phyloP scores from a whole-genome alignment of 2,113 vertebrate species.

The Sinosuthora webbiana region DNA sequence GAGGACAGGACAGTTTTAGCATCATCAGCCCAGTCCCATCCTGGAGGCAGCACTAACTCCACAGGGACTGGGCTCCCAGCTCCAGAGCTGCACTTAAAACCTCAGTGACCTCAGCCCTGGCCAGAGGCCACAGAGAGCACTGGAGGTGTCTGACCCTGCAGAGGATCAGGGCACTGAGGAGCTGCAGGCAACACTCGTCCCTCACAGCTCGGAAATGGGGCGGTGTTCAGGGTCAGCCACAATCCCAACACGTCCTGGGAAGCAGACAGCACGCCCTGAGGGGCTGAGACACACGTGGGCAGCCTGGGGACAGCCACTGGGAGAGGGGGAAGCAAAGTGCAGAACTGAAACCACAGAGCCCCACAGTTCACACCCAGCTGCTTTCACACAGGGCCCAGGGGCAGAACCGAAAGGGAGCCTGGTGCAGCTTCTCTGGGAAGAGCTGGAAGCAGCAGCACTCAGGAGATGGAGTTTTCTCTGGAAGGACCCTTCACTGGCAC shows the following conservation, averaged over 20 bases:
- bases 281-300: not conserved
- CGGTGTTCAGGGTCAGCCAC: not conserved
- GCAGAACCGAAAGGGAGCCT: not conserved
- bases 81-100: not conserved
- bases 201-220: not conserved
- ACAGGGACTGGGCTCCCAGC: not conserved
- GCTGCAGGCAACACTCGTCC: not conserved
- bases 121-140: not conserved
- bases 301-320: not conserved
- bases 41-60: not conserved
- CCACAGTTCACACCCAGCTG: not conserved
- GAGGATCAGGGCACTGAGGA: not conserved
- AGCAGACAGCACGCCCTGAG: not conserved
- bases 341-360: not conserved
- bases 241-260: not conserved
- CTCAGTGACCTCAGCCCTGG: not conserved
- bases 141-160: not conserved
- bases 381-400: not conserved
- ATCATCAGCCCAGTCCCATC: not conserved
- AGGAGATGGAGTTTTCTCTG: not conserved
- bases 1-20: not conserved
- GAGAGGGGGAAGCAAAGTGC: not conserved
- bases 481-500: not conserved
- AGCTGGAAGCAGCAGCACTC: not conserved
- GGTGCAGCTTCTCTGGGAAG: not conserved